A percentile compares a stretch with the other conserved stretches of the same genome.
Evolutionary conservation across 2,797 vertebrate species (phyloP).

Genomic region (Phrynocephalus vlangalii): DNA sequence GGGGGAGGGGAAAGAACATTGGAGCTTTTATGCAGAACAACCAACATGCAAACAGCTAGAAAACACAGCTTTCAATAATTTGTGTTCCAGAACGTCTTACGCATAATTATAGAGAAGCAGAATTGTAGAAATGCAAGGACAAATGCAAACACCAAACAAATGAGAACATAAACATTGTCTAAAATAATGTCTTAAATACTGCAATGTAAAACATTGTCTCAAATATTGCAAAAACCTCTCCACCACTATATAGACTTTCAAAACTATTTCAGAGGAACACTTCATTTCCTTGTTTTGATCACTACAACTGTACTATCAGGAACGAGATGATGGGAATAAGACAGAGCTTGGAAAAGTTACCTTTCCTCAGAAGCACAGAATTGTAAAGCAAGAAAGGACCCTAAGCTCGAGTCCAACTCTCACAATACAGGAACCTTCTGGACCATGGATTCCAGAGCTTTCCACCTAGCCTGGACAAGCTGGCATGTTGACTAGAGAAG

Average conservation of each 20-base stretch:
- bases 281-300: not conserved
- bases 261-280: not conserved
- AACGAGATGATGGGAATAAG: not conserved
- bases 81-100: not conserved
- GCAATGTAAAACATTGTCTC: too few relatives aligned
- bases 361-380: not conserved
- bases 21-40: not conserved
- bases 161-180: not conserved
- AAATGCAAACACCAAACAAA: not conserved
- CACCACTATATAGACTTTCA: not conserved
- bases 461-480: too few relatives aligned
- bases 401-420: not conserved
- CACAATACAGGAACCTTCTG: too few relatives aligned
- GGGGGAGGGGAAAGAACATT: not conserved
- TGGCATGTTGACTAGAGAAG: too few relatives aligned
- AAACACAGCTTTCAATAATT: not conserved
- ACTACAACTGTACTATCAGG: not conserved
- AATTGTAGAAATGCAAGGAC: not conserved
- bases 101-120: not conserved
- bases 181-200: too few relatives aligned
- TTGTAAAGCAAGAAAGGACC: too few relatives aligned
- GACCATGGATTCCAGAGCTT: too few relatives aligned
- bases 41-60: not conserved
- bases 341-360: too few relatives aligned
- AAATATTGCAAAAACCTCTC: not conserved